Evolutionary conservation across 1,140 invertebrate species (phyloP).

Genomic region (Trichogramma pretiosum): DNA sequence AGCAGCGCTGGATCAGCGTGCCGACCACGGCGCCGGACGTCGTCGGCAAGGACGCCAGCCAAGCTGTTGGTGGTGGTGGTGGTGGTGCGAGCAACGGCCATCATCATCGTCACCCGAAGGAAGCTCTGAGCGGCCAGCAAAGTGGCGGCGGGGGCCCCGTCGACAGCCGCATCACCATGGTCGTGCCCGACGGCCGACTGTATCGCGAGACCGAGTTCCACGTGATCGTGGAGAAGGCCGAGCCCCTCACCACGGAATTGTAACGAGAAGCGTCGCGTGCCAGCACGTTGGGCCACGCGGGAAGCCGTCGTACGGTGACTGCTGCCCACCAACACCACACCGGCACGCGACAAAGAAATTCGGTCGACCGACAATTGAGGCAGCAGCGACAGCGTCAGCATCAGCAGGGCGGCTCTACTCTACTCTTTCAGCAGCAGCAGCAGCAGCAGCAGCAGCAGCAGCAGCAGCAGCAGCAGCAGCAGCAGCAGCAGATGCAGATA

Average conservation of each 20-base stretch:
- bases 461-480: neutral
- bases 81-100: too few species aligned
- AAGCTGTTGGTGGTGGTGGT: too few species aligned
- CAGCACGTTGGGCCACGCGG: slow-evolving; percentile 4
- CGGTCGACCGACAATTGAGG: too few species aligned
- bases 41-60: too few species aligned
- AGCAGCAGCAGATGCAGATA: too few species aligned
- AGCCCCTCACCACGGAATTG: slow-evolving; percentile 69
- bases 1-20: slow-evolving; percentile 43
- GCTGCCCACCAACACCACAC: too few species aligned
- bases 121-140: slow-evolving; percentile 35
- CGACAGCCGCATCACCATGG: slow-evolving; percentile 50
- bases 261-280: slow-evolving; percentile 43
- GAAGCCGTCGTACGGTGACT: neutral
- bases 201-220: slow-evolving; percentile 78
- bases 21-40: slow-evolving; percentile 40
- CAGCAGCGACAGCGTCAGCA: too few species aligned
- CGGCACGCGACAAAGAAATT: slow-evolving; percentile 10
- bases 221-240: slow-evolving; percentile 71
- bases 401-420: too few species aligned
- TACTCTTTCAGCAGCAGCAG: too few species aligned
- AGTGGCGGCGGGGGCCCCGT: slow-evolving; percentile 25
- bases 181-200: slow-evolving; percentile 68
- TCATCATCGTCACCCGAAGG: too few species aligned
- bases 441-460: neutral